These are phyloP conservation scores for Haemorhous mexicanus DNA, from an alignment of 2,113 vertebrate species.

Conservation along the genomic window DNA sequence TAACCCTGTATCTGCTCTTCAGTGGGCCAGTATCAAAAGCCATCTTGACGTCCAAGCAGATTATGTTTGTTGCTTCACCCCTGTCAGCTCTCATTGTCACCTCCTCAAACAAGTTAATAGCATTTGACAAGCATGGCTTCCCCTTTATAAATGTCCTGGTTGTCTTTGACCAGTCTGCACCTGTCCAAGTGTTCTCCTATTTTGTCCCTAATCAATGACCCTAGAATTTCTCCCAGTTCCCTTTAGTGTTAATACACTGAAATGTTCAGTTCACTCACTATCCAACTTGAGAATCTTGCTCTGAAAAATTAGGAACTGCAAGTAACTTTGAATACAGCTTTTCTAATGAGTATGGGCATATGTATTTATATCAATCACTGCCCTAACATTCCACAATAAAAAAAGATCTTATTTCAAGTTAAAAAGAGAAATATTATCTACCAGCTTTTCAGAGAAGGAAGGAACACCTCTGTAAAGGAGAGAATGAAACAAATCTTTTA, in stretches of 20 bases:
- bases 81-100: conserved; percentile 65
- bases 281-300: neutral
- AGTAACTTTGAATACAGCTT: neutral
- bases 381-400: neutral
- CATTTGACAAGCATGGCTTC: conserved; percentile 69
- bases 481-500: neutral
- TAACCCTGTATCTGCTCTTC: conserved; percentile 36
- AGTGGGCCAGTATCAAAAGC: conserved; percentile 54
- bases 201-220: conserved; percentile 53
- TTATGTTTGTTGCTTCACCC: conserved; percentile 68
- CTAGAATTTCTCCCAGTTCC: conserved; percentile 29
- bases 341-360: neutral
- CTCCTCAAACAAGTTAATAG: conserved; percentile 69
- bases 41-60: conserved; percentile 66
- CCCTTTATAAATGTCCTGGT: conserved; percentile 56
- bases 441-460: neutral
- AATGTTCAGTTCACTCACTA: neutral
- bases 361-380: neutral
- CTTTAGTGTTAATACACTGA: conserved; percentile 7
- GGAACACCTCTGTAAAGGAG: neutral
- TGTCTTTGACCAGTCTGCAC: conserved; percentile 53
- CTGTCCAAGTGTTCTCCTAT: conserved; percentile 46
- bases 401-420: neutral
- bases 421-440: neutral
- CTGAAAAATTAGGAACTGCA: neutral